Conservation (phyloP, 2,113 vertebrate species). For the Riparia riparia region DNA sequence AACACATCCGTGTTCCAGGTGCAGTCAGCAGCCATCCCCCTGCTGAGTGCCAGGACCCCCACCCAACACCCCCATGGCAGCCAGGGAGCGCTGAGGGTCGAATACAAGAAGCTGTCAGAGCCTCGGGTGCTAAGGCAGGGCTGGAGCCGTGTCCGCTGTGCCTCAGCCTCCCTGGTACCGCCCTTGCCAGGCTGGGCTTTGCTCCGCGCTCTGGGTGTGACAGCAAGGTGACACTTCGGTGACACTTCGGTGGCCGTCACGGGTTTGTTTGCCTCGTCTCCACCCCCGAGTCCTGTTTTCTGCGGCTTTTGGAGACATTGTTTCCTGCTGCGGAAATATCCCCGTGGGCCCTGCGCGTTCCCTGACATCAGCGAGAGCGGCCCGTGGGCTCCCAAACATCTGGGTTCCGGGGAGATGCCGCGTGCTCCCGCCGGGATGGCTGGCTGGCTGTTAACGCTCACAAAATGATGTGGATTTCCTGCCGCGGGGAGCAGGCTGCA, state of each 20-base stretch:
- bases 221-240: background rate
- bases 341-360: background rate
- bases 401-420: conserved; percentile 5
- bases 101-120: background rate
- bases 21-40: background rate
- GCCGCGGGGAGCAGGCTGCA: background rate
- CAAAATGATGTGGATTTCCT: conserved; percentile 24
- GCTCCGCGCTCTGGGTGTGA: background rate
- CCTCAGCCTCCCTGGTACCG: background rate
- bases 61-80: background rate
- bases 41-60: background rate
- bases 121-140: background rate
- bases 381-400: background rate
- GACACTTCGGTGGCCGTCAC: accelerated
- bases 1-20: background rate
- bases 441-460: background rate
- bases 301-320: background rate
- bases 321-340: conserved; percentile 21
- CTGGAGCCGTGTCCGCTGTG: background rate
- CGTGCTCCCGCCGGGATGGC: background rate
- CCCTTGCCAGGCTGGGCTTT: background rate
- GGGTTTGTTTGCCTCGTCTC: background rate
- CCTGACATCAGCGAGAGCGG: background rate
- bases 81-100: background rate
- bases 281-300: background rate